Base-by-base conservation (phyloP, 2,888 invertebrate species). In the Oscheius sp. region DNA sequence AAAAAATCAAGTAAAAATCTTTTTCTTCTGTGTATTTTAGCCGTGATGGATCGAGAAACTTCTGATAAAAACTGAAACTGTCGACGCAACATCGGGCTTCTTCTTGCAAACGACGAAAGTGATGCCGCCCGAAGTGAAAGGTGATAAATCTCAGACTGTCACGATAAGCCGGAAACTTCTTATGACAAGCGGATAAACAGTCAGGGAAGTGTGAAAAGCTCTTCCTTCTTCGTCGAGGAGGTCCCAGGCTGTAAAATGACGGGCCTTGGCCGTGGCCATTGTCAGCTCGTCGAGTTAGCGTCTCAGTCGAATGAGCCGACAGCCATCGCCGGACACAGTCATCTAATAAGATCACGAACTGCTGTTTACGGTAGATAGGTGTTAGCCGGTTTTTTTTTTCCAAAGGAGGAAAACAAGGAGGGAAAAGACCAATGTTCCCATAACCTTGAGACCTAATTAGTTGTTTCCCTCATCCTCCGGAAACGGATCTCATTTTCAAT, bases 301-400 rank as follows among this genome's bases (percentile, higher is more conserved):
- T 8, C 37, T 37, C 37, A 33, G 55, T 29, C 55, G 50, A 55
- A 55, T 55, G 61, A 61, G 61, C 61, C 61, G 61, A 61, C 45
- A 45, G 61, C 61, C 42, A 57, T 57, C 57, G n/a, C 25, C 4
- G 29, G 52, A 27, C 27, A n/a, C 52, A n/a, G n/a, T n/a, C n/a
- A n/a, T n/a, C n/a, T n/a, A n/a, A n/a, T n/a, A n/a, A n/a, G n/a
- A n/a, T n/a, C n/a, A n/a, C n/a, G n/a, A n/a, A n/a, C n/a, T n/a
- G n/a, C n/a, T n/a, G n/a, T n/a, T n/a, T n/a, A n/a, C n/a, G n/a
- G n/a, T n/a, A n/a, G n/a, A n/a, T n/a, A n/a, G n/a, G n/a, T n/a
- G n/a, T n/a, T n/a, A n/a, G n/a, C n/a, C n/a, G n/a, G n/a, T n/a
- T 12, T 37, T 37, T 0, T 37, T 37, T 37, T 37, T 37, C 37